Conservation (phyloP, 2,888 invertebrate species). For the Pyrrhosoma nymphula region DNA sequence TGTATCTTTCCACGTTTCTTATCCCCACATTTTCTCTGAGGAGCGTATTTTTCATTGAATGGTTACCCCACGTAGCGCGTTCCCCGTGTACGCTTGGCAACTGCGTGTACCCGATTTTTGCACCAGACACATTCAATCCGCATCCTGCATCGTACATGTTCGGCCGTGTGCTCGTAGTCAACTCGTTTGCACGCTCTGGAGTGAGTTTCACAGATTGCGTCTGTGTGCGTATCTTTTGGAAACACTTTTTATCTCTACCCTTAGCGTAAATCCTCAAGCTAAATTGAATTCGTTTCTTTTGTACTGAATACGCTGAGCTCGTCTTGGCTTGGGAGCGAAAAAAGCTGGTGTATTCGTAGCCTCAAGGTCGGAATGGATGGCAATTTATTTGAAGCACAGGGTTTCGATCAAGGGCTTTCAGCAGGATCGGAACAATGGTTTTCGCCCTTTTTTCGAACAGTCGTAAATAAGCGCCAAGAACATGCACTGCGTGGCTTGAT, state of each 20-base stretch:
- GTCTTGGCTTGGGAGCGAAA: not conserved
- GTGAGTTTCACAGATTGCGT: not conserved
- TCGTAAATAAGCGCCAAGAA: not conserved
- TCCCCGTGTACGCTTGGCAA: not conserved
- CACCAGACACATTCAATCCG: not conserved
- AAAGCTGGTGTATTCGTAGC: not conserved
- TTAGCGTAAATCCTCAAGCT: not conserved
- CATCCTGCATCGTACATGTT: not conserved
- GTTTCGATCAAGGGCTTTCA: not conserved
- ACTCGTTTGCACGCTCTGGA: not conserved
- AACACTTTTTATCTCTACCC: not conserved
- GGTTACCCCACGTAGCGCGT: not conserved
- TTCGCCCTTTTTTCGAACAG: not conserved
- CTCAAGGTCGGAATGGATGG: not conserved
- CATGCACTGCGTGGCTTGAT: not conserved
- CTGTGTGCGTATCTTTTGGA: not conserved
- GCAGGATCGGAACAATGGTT: not conserved
- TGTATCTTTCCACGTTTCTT: too few species aligned
- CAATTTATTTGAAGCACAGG: not conserved
- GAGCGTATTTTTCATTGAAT: not conserved
- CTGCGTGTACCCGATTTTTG: not conserved
- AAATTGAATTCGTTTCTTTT: not conserved
- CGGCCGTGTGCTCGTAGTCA: not conserved
- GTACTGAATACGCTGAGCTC: not conserved
- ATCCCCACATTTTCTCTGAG: too few species aligned